phyloP scores from a whole-genome alignment of 1,140 invertebrate species.

The Aporrectodea caliginosa region DNA sequence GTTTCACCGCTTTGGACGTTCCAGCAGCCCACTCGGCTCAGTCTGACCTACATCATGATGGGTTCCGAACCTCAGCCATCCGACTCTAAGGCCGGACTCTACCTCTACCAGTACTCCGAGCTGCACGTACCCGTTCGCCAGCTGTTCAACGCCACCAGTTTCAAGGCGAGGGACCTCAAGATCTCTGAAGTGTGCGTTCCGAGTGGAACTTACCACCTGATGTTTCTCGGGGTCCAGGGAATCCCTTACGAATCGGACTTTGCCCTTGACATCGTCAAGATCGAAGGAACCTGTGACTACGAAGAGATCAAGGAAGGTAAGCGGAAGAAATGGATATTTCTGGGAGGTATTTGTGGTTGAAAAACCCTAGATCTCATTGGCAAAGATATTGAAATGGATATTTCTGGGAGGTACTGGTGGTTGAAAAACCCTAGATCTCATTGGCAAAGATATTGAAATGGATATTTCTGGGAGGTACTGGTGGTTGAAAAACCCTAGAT shows the following conservation, averaged over 20 bases:
- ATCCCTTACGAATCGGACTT: slow-evolving; percentile 14
- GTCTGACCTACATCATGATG: slow-evolving; percentile 14
- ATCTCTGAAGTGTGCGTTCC: not conserved
- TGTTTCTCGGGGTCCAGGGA: slow-evolving; percentile 19
- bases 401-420: too few species aligned
- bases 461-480: too few species aligned
- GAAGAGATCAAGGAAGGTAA: not conserved
- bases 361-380: too few species aligned
- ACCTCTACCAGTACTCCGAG: slow-evolving; percentile 1
- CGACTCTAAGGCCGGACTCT: slow-evolving; percentile 8
- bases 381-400: too few species aligned
- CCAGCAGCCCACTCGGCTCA: not conserved
- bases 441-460: too few species aligned
- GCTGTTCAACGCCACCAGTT: slow-evolving; percentile 11
- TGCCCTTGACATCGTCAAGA: slow-evolving; percentile 14
- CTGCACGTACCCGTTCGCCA: not conserved
- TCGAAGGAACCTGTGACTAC: not conserved
- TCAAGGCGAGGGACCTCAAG: not conserved
- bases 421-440: too few species aligned
- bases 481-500: too few species aligned
- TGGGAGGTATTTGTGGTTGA: too few species aligned
- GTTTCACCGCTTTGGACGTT: slow-evolving; percentile 5
- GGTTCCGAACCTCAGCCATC: not conserved
- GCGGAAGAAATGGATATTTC: too few species aligned
- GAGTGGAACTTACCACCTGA: slow-evolving; percentile 10